Evolutionary conservation across 2,888 invertebrate species (phyloP).

Genomic region (Pollenia amentaria): DNA sequence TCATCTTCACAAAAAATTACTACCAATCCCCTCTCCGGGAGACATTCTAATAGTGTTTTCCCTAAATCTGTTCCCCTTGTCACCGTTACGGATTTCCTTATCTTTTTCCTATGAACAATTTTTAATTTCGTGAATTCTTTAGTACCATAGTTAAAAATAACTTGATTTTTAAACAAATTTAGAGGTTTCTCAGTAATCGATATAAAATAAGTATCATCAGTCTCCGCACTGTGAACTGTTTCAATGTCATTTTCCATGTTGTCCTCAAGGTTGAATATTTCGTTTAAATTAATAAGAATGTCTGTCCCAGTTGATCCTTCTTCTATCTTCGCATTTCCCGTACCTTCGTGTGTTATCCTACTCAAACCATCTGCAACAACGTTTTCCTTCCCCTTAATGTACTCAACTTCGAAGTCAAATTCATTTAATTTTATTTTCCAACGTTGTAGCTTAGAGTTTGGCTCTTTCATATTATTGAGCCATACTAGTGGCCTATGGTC

Average conservation of each 20-base stretch:
- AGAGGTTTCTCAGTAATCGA: conserved; percentile 41
- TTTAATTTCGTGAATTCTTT: conserved; percentile 39
- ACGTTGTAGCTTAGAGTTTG: conserved; percentile 50
- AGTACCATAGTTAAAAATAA: conserved; percentile 15
- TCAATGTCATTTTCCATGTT: conserved; percentile 28
- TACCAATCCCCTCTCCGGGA: background rate
- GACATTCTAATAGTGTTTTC: background rate
- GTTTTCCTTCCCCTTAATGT: conserved; percentile 61
- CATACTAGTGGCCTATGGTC: conserved; percentile 8
- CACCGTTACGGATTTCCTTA: conserved; percentile 8
- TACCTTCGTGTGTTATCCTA: background rate
- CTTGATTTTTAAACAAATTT: conserved; percentile 34
- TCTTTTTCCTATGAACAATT: conserved; percentile 45
- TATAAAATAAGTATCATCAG: conserved; percentile 51
- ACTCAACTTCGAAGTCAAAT: conserved; percentile 48
- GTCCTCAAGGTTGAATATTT: conserved; percentile 50
- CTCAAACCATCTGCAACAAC: conserved; percentile 32
- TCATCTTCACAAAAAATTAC: background rate
- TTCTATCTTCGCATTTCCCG: too few relatives aligned
- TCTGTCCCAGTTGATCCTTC: background rate
- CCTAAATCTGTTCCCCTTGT: background rate
- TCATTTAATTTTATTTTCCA: conserved; percentile 57
- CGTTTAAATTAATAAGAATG: conserved; percentile 43
- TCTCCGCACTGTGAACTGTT: conserved; percentile 60
- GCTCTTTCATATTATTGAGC: conserved; percentile 43